phyloP scores from a whole-genome alignment of 2,888 invertebrate genomes.

The Cryptophagus acutangulus region DNA sequence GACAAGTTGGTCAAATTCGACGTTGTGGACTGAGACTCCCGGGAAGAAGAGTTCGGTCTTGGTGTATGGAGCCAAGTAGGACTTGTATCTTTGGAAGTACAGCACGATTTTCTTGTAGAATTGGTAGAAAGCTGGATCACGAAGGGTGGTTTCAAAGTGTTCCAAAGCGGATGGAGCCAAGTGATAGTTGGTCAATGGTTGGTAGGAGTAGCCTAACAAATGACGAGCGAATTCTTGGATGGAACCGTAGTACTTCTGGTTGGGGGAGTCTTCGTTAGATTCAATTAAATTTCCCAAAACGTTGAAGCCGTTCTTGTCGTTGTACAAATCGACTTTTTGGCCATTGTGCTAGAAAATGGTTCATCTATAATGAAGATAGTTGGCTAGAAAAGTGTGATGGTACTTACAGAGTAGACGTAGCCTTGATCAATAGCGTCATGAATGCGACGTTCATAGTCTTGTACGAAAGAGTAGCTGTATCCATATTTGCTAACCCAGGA shows the following conservation, averaged over 20 bases:
- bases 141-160: constrained; percentile 59
- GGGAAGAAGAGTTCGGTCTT: constrained; percentile 56
- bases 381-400: background rate
- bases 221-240: constrained; percentile 52
- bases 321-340: constrained; percentile 54
- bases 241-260: constrained; percentile 54
- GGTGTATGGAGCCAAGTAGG: constrained; percentile 57
- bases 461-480: constrained; percentile 46
- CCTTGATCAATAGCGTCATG: constrained; percentile 56
- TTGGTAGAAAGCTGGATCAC: constrained; percentile 68
- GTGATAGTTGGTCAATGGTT: constrained; percentile 42
- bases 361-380: background rate
- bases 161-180: constrained; percentile 61
- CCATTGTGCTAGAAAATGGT: constrained; percentile 43
- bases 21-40: constrained; percentile 56
- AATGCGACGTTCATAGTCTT: constrained; percentile 51
- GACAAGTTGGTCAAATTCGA: constrained; percentile 59
- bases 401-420: constrained; percentile 38
- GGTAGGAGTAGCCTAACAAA: constrained; percentile 52
- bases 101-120: constrained; percentile 58
- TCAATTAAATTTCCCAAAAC: constrained; percentile 61
- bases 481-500: constrained; percentile 48
- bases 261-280: constrained; percentile 59
- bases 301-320: constrained; percentile 59
- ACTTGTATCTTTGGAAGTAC: constrained; percentile 58